These are phyloP conservation scores for Hypotaenidia okinawae DNA, from an alignment of 2,797 vertebrate genomes.

Conservation along the genomic window DNA sequence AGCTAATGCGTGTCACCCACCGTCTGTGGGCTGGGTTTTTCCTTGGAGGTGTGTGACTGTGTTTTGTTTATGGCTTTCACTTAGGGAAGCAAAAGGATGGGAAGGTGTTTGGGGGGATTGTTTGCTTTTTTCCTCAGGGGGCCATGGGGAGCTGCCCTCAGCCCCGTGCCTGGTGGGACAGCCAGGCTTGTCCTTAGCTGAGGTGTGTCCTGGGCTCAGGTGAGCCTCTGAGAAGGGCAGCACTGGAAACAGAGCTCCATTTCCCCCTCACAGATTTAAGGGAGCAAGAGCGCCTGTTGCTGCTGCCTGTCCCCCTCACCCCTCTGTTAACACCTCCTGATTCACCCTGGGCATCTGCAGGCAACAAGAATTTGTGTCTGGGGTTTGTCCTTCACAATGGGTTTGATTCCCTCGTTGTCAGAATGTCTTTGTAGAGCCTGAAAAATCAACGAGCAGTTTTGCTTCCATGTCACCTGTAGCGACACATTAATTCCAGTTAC, in stretches of 20 bases:
- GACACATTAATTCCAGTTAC: not conserved
- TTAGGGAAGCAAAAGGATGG: not conserved
- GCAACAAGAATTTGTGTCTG: not conserved
- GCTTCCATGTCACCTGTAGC: not conserved
- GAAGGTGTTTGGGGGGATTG: no score
- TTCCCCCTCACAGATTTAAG: fast-evolving
- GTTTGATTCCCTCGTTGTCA: not conserved
- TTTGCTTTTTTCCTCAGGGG: not conserved
- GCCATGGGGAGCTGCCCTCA: not conserved
- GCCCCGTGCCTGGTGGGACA: fast-evolving
- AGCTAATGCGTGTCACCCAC: not conserved
- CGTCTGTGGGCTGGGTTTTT: fast-evolving
- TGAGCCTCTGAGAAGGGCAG: not conserved
- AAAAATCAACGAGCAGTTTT: not conserved
- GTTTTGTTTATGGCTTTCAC: not conserved
- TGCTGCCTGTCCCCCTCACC: not conserved
- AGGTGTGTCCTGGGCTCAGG: not conserved
- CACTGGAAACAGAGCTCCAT: not conserved
- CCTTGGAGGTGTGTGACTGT: not conserved
- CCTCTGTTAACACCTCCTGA: not conserved
- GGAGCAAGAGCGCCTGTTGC: not conserved
- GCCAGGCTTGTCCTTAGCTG: not conserved
- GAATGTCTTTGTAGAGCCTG: not conserved
- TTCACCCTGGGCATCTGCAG: fast-evolving
- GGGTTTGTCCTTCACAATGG: not conserved